Evolutionary conservation across 2,888 invertebrate genomes (phyloP).

Genomic region (Metopia argyrocephala): DNA sequence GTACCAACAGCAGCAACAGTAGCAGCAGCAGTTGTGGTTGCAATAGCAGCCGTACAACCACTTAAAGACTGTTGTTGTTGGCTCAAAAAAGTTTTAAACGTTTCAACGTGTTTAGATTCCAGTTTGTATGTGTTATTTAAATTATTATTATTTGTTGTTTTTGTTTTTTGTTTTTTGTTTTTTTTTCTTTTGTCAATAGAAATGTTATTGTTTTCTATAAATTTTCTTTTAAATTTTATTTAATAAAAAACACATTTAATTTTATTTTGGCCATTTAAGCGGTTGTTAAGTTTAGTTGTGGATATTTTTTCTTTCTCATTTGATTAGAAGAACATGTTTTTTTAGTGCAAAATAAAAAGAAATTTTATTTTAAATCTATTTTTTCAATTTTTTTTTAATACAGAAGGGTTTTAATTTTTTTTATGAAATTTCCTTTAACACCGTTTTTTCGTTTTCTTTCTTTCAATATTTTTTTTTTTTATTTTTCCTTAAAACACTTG

Average conservation of each 20-base stretch:
- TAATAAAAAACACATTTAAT: conserved; percentile 52
- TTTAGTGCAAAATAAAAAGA: neutral
- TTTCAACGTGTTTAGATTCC: conserved; percentile 51
- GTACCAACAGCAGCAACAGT: conserved; percentile 33
- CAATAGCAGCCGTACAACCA: conserved; percentile 53
- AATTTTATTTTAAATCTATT: neutral
- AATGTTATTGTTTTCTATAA: conserved; percentile 16
- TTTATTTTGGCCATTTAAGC: conserved; percentile 65
- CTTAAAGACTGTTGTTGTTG: conserved; percentile 60
- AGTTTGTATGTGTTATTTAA: conserved; percentile 59
- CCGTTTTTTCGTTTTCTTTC: conserved; percentile 41
- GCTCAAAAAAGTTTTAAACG: conserved; percentile 45
- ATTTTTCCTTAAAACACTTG: conserved; percentile 44
- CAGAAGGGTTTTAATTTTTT: neutral
- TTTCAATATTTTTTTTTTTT: conserved; percentile 13
- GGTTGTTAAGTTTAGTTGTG: conserved; percentile 22
- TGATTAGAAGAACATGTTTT: neutral
- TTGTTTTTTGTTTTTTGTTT: conserved; percentile 25
- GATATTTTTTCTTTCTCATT: conserved; percentile 7
- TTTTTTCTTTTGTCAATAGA: conserved; percentile 45
- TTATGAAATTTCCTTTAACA: conserved; percentile 11
- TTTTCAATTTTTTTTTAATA: neutral
- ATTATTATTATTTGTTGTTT: too few relatives aligned
- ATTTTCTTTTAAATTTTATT: conserved; percentile 6
- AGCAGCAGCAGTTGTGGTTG: neutral